Evolutionary conservation across 2,888 invertebrate species (phyloP).

Genomic region (Amiota mariae): DNA sequence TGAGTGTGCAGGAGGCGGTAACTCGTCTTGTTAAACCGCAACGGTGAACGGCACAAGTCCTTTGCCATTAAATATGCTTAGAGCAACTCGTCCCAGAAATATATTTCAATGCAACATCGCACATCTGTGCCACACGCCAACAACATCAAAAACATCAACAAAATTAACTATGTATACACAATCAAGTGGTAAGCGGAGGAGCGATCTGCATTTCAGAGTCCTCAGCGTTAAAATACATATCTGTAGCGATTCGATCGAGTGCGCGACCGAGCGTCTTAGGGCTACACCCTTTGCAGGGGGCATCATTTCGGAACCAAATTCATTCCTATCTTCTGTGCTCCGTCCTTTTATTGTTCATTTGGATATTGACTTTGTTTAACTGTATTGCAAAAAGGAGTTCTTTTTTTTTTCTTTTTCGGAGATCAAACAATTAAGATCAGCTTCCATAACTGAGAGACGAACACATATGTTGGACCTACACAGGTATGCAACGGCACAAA

Average conservation of each 20-base stretch:
- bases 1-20: slow-evolving; percentile 59
- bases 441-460: slow-evolving; percentile 49
- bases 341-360: neutral
- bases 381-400: slow-evolving; percentile 30
- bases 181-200: slow-evolving; percentile 40
- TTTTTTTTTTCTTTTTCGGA: slow-evolving; percentile 29
- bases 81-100: slow-evolving; percentile 30
- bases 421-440: slow-evolving; percentile 65
- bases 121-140: slow-evolving; percentile 58
- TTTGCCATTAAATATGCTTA: slow-evolving; percentile 42
- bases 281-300: slow-evolving; percentile 30
- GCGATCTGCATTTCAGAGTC: neutral
- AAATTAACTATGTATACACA: slow-evolving; percentile 47
- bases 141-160: slow-evolving; percentile 45
- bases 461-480: slow-evolving; percentile 29
- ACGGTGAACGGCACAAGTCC: slow-evolving; percentile 36
- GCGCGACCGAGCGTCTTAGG: neutral
- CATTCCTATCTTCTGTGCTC: slow-evolving; percentile 43
- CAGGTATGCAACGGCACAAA: slow-evolving; percentile 8
- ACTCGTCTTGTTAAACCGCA: slow-evolving; percentile 69
- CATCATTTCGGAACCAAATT: slow-evolving; percentile 40
- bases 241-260: neutral
- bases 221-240: slow-evolving; percentile 8
- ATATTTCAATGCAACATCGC: slow-evolving; percentile 46
- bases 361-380: slow-evolving; percentile 6